Base-by-base conservation (phyloP, 2,113 vertebrate species). In the Oncorhynchus masou region DNA sequence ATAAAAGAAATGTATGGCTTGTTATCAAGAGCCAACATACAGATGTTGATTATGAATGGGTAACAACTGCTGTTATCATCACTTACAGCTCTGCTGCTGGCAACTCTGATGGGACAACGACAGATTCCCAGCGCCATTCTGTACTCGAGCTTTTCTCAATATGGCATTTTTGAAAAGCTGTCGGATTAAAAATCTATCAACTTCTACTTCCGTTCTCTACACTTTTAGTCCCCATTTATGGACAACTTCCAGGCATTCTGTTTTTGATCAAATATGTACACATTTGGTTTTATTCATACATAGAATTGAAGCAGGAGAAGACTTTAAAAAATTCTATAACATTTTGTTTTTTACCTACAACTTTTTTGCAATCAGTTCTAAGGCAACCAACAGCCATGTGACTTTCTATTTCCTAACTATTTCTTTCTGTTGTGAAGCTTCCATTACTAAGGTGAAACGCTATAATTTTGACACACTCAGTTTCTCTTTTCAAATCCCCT, bases 181-280 rank as follows among this genome's bases (percentile, higher is more conserved):
- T 78, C 71, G 85, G 86, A 90, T 87, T 84, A 85, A 87, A 54
- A 89, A 89, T 88, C 87, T 81, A 87, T 11, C 39, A 88, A 88
- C 13, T 57, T 19, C 20, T 62, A 22, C n/a, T 62, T 62, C 20
- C n/a, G 5, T 54, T 19, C 3, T 19, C 51, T 54, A 19, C 51
- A 19, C 51, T 54, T 54, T 54, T 19, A 82, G 78, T 25, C 34
- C 71, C 34, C 24, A 78, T 89, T 86, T 79, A 78, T 81, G 72
- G 79, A 76, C 74, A 83, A 88, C 82, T 75, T 75, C 70, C 77
- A 82, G 74, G 62, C 74, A 69, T 76, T 81, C 71, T 5, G 73
- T 54, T 68, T 82, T 22, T 62, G 75, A 85, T 90, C 74, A 87
- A 88, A 85, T 83, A 54, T 54, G 51, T 9, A 85, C 80, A 48